These are phyloP conservation scores for Aphidius colemani DNA, from an alignment of 2,888 invertebrate species.

Conservation along the genomic window DNA sequence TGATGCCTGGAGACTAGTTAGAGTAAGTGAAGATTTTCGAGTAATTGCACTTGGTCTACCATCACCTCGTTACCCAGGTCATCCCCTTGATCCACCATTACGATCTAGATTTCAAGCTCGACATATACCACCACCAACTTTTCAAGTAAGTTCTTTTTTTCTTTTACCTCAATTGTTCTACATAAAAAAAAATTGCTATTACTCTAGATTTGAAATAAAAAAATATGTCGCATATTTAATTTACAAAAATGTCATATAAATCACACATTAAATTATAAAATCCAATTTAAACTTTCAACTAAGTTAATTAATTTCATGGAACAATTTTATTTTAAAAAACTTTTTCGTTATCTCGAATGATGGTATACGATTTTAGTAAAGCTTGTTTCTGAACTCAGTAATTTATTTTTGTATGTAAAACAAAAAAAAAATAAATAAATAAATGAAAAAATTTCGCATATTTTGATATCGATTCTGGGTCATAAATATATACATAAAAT, in stretches of 20 bases:
- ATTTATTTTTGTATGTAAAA: too few relatives aligned
- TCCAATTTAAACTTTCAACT: not conserved
- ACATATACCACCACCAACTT: conserved; percentile 73
- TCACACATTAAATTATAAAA: not conserved
- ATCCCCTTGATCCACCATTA: conserved; percentile 93
- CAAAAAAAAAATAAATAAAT: too few relatives aligned
- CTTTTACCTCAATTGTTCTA: not conserved
- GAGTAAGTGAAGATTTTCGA: conserved; percentile 91
- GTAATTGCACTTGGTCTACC: conserved; percentile 92
- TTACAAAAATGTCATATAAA: conserved; percentile 18
- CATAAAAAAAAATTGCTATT: conserved; percentile 5
- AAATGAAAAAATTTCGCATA: conserved; percentile 23
- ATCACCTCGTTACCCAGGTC: conserved; percentile 85
- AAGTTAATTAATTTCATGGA: conserved; percentile 17
- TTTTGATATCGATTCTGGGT: conserved; percentile 3
- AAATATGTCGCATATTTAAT: conserved; percentile 7
- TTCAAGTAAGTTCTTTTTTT: conserved; percentile 63
- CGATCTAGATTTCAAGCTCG: conserved; percentile 94
- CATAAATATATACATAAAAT: not conserved
- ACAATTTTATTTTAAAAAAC: conserved; percentile 20
- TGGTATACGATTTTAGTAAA: not conserved
- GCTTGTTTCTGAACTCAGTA: not conserved
- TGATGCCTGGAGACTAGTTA: conserved; percentile 83
- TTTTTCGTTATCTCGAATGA: not conserved
- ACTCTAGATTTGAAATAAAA: not conserved